Conservation (phyloP, 2,113 vertebrate species). For the Atrichornis clamosus region DNA sequence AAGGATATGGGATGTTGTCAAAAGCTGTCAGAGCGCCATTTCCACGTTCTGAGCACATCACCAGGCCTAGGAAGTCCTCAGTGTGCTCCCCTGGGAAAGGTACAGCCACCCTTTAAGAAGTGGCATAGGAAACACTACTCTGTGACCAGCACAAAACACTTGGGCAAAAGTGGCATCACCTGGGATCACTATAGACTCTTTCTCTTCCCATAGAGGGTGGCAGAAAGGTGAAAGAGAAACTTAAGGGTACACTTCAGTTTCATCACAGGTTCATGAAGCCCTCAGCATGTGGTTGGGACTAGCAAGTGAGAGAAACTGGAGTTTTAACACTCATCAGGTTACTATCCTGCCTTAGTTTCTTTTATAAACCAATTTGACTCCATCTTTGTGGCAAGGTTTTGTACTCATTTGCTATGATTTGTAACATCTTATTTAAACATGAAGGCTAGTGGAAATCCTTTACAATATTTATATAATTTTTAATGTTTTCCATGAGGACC, state of each 20-base stretch:
- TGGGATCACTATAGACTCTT: neutral
- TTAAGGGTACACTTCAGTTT: neutral
- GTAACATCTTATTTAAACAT: neutral
- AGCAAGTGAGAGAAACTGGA: neutral
- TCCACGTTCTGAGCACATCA: neutral
- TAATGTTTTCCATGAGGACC: slow-evolving; percentile 15
- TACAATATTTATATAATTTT: neutral
- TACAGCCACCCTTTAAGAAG: neutral
- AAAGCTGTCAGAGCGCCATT: neutral
- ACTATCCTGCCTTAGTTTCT: neutral
- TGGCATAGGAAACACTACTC: neutral
- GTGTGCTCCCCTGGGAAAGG: neutral
- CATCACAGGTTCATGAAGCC: neutral
- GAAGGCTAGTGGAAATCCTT: neutral
- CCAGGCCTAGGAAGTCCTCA: neutral
- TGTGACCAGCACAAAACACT: neutral
- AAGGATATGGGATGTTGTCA: neutral
- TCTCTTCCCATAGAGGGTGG: neutral
- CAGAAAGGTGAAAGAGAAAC: neutral
- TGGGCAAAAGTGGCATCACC: neutral
- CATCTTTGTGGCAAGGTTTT: neutral
- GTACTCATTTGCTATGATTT: neutral
- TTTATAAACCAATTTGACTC: neutral
- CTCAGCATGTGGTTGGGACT: neutral
- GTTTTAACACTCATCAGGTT: neutral